Evolutionary conservation across 2,888 invertebrate genomes (phyloP), one percentile per base, ranked within the genome.

Genomic region (Neoaliturus tenellus): DNA sequence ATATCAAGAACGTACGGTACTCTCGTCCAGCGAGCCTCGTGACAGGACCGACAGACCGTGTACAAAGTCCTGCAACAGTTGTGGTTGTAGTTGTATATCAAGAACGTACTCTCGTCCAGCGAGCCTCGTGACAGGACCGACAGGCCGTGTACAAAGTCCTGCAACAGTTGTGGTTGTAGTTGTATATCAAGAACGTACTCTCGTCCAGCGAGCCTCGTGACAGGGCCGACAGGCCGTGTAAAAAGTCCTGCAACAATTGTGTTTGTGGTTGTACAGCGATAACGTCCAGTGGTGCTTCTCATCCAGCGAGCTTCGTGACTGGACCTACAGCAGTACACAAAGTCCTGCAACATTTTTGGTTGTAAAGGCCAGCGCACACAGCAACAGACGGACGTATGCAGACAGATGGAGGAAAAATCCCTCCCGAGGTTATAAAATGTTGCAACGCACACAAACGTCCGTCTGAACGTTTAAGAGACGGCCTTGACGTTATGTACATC

Each of bases 171-270:
- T 97, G 96, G 91, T 99, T 98, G 89, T 98, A 97, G 91, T 99
- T 99, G 91, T 99, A 99, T 86, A 99, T 92, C 81, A 96, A 95
- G 91, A 99, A 99, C 23, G 98, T 97, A 98, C 98, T 98, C 91
- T 99, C 98, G 90, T 98, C 97, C 87, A 97, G 91, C 23, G 97
- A 96, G 39, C 98, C 99, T 87, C 98, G 93, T 55, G 98, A 98
- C 88, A 99, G 91, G 90, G 98, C 94, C 88, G 98, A 98, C 88
- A 99, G 93, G 87, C 98, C 98, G 89, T 96, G 96, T 83, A 98
- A 97, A 90, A 98, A 98, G 91, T 98, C 98, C 98, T 99, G 93
- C 48, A 91, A 91, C 98, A 98, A 91, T 98, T 98, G 84, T 97
- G 96, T 91, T 99, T 98, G 89, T 98, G 97, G 91, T 99, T 99